phyloP scores from a whole-genome alignment of 2,797 vertebrate species.

The Hydrolagus colliei region DNA sequence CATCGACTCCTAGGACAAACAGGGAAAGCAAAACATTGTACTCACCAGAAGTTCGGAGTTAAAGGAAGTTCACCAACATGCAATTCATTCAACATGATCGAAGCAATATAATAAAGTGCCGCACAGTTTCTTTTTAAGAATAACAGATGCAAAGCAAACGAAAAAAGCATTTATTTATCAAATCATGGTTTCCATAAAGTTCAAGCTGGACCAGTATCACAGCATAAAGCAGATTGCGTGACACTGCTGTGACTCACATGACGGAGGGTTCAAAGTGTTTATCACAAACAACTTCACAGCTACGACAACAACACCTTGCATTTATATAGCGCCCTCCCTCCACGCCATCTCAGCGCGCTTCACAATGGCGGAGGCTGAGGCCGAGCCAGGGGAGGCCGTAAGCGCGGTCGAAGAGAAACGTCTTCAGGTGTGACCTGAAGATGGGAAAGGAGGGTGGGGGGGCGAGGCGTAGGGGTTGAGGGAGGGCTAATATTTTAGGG shows the following conservation, averaged over 20 bases:
- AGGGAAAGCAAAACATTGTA: conserved; percentile 39
- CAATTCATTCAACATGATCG: background rate
- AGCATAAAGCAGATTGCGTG: background rate
- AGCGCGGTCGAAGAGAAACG: too few relatives aligned
- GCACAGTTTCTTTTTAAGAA: background rate
- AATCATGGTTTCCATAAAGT: background rate
- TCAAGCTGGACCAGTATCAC: background rate
- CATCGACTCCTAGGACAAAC: conserved; percentile 68
- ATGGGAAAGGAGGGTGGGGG: too few relatives aligned
- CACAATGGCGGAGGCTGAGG: too few relatives aligned
- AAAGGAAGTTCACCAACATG: background rate
- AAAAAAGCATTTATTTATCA: background rate
- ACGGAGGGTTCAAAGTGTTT: too few relatives aligned
- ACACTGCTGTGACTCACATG: background rate
- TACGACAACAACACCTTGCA: too few relatives aligned
- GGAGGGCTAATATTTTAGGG: too few relatives aligned
- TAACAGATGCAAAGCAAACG: background rate
- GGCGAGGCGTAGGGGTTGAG: too few relatives aligned
- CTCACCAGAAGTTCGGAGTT: background rate
- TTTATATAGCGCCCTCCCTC: too few relatives aligned
- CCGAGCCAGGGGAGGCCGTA: too few relatives aligned
- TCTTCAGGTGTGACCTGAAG: too few relatives aligned
- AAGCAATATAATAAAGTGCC: background rate
- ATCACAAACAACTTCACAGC: too few relatives aligned
- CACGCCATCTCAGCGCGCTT: too few relatives aligned